Base-by-base conservation (phyloP, 2,888 invertebrate species). In the Heliconius charithonia region DNA sequence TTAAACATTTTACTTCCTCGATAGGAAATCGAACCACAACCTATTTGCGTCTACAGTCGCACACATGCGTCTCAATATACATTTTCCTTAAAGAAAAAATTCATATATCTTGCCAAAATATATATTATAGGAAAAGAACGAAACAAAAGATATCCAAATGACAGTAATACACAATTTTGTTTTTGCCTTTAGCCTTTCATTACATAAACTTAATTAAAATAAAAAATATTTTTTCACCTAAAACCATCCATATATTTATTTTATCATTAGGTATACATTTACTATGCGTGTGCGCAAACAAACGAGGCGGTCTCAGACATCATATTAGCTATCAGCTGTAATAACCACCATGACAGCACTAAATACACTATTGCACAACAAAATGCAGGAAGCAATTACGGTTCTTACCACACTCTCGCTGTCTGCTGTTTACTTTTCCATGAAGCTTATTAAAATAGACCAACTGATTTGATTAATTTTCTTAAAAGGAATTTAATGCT, bases 281-380 rank as follows among this genome's bases (percentile, higher is more conserved):
- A 45, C 9, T 16, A 41, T 16, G 7, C 69, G 63, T 63, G 63
- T 63, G 27, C 6, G 27, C 63, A 63, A 27, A 69, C 25, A 25
- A 16, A 29, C 4, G 16, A 32, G 22, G 32, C 66, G 22, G 32
- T 6, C 27, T n/a, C 19, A 51, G 45, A 25, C 74, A 72, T 19
- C 51, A 22, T 51, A 51, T 51, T 51, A 22, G 19, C 51, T 51
- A 51, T 59, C 4, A 65, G 13, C 32, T 29, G 7, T 65, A 51
- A 63, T 27, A 27, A 65, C 63, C 29, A 65, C 74, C 74, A 65
- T 74, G 25, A 19, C 27, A 45, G 41, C 25, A 27, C 74, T 74
- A 74, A 74, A 74, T 74, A 74, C 45, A 25, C 45, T 19, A 63
- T 79, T 79, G n/a, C 79, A 76, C 71, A 79, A 79, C 66, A 22